These are phyloP conservation scores for Andrena flavipes DNA, from an alignment of 2,888 invertebrate genomes.

Conservation along the genomic window DNA sequence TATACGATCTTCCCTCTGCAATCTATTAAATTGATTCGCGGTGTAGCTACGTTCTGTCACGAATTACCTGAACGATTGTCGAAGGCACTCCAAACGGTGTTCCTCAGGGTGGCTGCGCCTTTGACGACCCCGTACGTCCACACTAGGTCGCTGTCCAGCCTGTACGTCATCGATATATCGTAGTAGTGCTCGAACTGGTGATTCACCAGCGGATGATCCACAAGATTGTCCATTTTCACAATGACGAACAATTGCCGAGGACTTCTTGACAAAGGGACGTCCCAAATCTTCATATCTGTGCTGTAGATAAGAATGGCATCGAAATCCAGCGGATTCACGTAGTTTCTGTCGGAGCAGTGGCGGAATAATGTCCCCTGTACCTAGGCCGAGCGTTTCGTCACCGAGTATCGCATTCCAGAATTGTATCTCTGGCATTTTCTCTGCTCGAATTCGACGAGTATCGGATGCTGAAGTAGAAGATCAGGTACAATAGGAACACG, in stretches of 20 bases:
- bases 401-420: constrained; percentile 79
- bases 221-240: not conserved
- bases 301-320: not conserved
- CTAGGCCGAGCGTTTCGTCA: constrained; percentile 63
- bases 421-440: constrained; percentile 53
- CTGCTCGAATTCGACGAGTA: not conserved
- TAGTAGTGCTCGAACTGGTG: no score
- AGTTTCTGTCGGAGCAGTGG: constrained; percentile 76
- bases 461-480: not conserved
- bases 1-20: not conserved
- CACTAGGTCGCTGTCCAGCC: no score
- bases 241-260: not conserved
- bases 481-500: not conserved
- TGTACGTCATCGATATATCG: no score
- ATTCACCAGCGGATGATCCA: not conserved
- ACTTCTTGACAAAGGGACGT: not conserved
- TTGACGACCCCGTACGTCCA: no score
- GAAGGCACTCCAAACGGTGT: not conserved
- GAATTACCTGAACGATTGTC: not conserved
- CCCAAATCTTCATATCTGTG: not conserved
- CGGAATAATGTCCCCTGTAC: constrained; percentile 67
- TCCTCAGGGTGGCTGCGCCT: not conserved
- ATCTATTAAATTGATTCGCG: not conserved
- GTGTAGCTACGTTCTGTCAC: not conserved
- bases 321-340: constrained; percentile 69